Evolutionary conservation across 2,797 vertebrate genomes (phyloP).

Genomic region (Vireo griseus): DNA sequence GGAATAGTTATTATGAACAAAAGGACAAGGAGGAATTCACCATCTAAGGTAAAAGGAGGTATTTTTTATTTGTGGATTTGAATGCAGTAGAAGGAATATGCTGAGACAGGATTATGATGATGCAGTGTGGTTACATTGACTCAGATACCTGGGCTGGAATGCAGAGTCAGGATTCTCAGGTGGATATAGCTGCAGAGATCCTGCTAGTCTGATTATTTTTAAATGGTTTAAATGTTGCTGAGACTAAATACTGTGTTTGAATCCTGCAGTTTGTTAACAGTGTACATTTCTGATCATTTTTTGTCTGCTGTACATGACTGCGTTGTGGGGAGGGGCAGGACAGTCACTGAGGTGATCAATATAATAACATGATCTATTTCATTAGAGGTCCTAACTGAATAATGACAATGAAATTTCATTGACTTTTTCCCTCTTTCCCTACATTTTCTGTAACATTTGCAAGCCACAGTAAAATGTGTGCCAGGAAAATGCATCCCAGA

Average conservation of each 20-base stretch:
- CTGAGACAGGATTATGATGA: slow-evolving; percentile 53
- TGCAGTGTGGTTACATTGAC: slow-evolving; percentile 34
- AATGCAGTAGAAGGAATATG: slow-evolving; percentile 43
- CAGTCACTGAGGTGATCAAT: neutral
- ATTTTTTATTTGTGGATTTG: slow-evolving; percentile 45
- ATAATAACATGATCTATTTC: slow-evolving; percentile 43
- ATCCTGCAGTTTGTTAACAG: slow-evolving; percentile 21
- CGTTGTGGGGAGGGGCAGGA: slow-evolving; percentile 56
- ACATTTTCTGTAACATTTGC: neutral
- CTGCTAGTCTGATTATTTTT: neutral
- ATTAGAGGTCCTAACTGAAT: slow-evolving; percentile 32
- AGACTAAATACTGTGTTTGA: neutral
- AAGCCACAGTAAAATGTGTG: neutral
- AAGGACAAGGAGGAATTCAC: slow-evolving; percentile 34
- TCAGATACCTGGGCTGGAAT: slow-evolving; percentile 40
- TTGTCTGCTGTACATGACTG: slow-evolving; percentile 29
- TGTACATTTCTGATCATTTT: neutral
- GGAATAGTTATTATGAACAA: slow-evolving; percentile 53
- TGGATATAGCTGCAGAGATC: neutral
- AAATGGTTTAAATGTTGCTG: neutral
- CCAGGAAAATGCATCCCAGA: neutral
- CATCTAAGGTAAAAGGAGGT: slow-evolving; percentile 71
- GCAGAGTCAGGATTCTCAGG: slow-evolving; percentile 36
- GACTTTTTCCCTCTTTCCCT: neutral
- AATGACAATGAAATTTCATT: slow-evolving; percentile 4